Base-by-base conservation (phyloP, 2,888 invertebrate species). In the Lochmaea crataegi region DNA sequence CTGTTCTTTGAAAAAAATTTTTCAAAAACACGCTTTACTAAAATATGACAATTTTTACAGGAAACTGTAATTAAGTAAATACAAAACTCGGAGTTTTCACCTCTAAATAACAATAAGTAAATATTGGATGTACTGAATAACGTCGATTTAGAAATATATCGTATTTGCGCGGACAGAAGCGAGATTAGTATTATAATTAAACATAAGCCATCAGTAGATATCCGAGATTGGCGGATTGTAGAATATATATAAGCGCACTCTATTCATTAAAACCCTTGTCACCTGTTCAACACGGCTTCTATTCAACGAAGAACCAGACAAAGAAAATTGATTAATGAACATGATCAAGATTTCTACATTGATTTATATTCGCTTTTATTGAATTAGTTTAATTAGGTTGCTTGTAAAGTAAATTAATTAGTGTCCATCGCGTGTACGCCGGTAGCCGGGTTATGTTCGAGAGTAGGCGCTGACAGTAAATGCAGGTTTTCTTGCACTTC, bases 331-430 rank as follows among this genome's bases (percentile, higher is more conserved):
- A 74, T 76, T 71, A 69, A 73, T 73, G 66, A 56, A 60, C 65
- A 22, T 64, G 68, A 73, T 73, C 73, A 42, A 73, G 71, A 76
- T 72, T 67, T 72, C 72, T 63, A 72, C 72, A 60, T 72, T 69
- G 77, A 75, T 76, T 77, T 74, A 77, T 73, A 69, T 67, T 42
- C 66, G 65, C 74, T 65, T 80, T 83, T 82, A 83, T 82, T 83
- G 82, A 83, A 83, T 83, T 80, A 80, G 81, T 80, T 84, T 84
- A 84, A 84, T 84, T 83, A 83, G 83, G 81, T 83, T 82, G 81
- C 83, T 80, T 83, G 84, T 84, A 83, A 83, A 81, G 82, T 80
- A 82, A 84, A 82, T 84, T 83, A 84, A 84, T 83, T 83, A 83
- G 82, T 80, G 82, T 81, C 80, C 81, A 81, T 83, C 82, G 82